Evolutionary conservation across 2,888 invertebrate species (phyloP).

Genomic region (Iselma pallidipennis): DNA sequence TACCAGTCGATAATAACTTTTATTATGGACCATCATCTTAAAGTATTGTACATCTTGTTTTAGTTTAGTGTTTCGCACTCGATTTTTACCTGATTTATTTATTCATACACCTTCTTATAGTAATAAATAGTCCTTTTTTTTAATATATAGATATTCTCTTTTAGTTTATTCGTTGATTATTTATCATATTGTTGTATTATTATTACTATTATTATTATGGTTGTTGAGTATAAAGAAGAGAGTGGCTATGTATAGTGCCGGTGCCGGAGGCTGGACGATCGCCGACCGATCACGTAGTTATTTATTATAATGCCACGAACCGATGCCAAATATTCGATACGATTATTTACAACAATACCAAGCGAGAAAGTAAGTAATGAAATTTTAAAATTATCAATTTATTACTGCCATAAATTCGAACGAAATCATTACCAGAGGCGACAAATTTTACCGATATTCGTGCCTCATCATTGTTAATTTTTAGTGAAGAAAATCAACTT

Average conservation of each 20-base stretch:
- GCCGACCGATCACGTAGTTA: constrained; percentile 28
- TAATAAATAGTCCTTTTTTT: not conserved
- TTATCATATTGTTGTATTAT: not conserved
- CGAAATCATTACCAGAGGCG: not conserved
- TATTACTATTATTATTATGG: not conserved
- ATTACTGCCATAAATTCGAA: constrained; percentile 23
- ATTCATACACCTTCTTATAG: constrained; percentile 1
- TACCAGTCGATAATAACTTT: constrained; percentile 55
- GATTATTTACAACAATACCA: constrained; percentile 35
- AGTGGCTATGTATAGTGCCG: constrained; percentile 22
- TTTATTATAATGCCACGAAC: constrained; percentile 30
- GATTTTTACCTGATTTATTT: constrained; percentile 41
- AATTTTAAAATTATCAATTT: constrained; percentile 34
- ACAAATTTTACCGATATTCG: not conserved
- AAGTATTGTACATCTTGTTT: constrained; percentile 53
- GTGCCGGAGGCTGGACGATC: constrained; percentile 29
- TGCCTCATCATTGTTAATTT: not conserved
- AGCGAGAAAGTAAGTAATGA: constrained; percentile 37
- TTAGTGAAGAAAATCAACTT: too few species aligned
- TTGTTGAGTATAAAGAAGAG: not conserved
- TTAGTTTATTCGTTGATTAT: not conserved
- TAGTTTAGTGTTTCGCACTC: constrained; percentile 44
- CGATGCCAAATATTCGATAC: constrained; percentile 35
- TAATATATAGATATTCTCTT: too few species aligned
- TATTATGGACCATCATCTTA: constrained; percentile 52